Base-by-base conservation (phyloP, 2,797 vertebrate genomes). In the Erithacus rubecula region DNA sequence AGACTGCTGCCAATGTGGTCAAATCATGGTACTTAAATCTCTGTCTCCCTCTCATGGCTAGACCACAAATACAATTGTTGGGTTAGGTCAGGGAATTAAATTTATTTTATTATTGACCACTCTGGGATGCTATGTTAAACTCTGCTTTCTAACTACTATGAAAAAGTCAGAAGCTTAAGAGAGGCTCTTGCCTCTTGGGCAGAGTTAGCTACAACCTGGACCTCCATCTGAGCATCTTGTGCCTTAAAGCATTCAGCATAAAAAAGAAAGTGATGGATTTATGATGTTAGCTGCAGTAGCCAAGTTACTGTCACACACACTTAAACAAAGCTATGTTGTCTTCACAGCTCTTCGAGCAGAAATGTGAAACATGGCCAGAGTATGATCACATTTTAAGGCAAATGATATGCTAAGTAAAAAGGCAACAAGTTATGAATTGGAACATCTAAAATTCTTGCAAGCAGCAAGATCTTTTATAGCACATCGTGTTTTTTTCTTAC, bases 401-500 rank as follows among this genome's bases (percentile, higher is more conserved):
- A 91, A 94, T 81, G 27, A 79, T 67, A 84, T 74, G 89, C 69
- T 94, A 83, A 81, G 80, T 86, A 79, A 77, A 90, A 92, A 91
- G 43, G 52, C 60, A 86, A 67, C 67, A 70, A 10, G 2, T 85
- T 86, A 64, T 87, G 59, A 85, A 47, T 78, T 49, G 32, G 47
- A 93, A 72, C 14, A 47, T 69, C 85, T 87, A n/a, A 77, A 87
- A 84, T 88, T 93, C 78, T 76, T 71, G 41, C 36, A 84, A 89
- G 36, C 21, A 84, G 55, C 56, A 82, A 79, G 85, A 87, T 71
- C 36, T 90, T 77, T 89, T 58, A 65, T 29, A 84, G 23, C 17
- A 55, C 0, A 3, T 29, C 10, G 1, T 24, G 18, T 2, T 9
- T 39, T 52, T 69, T 63, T 29, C 81, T 95, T 96, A 99, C 99